Conservation (phyloP, 2,113 vertebrate genomes). For the Conger conger region DNA sequence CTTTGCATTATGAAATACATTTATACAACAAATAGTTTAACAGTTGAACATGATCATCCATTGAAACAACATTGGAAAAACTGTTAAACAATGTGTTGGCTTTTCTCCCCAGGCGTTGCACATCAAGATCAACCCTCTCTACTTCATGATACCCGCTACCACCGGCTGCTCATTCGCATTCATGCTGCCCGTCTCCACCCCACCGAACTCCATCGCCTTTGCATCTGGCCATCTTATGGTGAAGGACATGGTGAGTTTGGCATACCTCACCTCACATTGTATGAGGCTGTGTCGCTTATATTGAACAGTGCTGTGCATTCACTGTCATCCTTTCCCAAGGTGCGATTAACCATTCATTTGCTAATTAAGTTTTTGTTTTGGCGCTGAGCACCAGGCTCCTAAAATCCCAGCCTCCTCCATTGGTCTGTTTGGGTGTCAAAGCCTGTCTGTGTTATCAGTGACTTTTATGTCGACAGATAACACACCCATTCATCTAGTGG, state of each 20-base stretch:
- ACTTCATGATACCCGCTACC: conserved; percentile 92
- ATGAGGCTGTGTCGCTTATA: too few relatives aligned
- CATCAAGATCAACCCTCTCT: conserved; percentile 86
- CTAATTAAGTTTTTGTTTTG: too few relatives aligned
- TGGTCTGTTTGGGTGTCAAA: background rate
- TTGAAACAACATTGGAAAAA: background rate
- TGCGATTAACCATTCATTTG: too few relatives aligned
- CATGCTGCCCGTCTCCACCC: conserved; percentile 95
- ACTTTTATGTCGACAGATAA: background rate
- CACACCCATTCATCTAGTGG: background rate
- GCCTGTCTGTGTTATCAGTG: background rate
- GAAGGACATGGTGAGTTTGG: conserved; percentile 88
- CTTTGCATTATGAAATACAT: too few relatives aligned
- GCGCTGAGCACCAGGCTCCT: too few relatives aligned
- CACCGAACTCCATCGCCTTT: conserved; percentile 97
- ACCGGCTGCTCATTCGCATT: conserved; percentile 90
- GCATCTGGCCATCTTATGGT: conserved; percentile 92
- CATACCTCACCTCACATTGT: background rate
- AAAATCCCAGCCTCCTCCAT: background rate
- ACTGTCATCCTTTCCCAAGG: too few relatives aligned
- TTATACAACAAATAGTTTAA: too few relatives aligned
- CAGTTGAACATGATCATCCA: background rate
- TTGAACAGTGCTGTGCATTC: background rate
- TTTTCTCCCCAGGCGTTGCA: conserved; percentile 75
- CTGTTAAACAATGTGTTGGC: background rate